Evolutionary conservation across 2,797 vertebrate genomes (phyloP).

Genomic region (Chrosomus eos): DNA sequence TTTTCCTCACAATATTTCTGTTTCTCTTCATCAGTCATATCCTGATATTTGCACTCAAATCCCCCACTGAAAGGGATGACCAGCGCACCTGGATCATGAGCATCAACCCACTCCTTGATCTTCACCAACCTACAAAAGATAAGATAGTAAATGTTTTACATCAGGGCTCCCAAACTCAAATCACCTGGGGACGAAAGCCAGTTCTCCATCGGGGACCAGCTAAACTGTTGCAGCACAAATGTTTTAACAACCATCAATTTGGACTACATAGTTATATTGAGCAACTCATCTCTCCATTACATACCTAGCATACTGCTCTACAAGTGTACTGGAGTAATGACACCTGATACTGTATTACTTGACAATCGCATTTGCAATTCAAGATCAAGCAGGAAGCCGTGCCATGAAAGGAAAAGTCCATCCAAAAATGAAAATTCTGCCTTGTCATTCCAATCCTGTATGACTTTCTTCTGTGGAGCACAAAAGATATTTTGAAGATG

Average conservation of each 20-base stretch:
- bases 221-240: neutral
- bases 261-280: neutral
- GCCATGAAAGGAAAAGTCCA: neutral
- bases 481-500: neutral
- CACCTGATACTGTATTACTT: neutral
- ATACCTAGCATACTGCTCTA: neutral
- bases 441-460: neutral
- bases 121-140: conserved; percentile 89
- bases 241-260: neutral
- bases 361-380: neutral
- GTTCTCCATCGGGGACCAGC: neutral
- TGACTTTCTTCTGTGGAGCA: neutral
- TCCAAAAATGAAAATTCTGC: too few species aligned
- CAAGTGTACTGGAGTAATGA: neutral
- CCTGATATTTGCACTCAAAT: conserved; percentile 92
- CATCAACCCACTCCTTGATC: conserved; percentile 99
- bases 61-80: conserved; percentile 97
- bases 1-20: conserved; percentile 94
- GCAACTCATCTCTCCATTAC: neutral
- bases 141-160: neutral
- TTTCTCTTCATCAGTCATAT: conserved; percentile 95
- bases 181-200: neutral
- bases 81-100: conserved; percentile 92
- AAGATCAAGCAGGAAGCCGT: neutral
- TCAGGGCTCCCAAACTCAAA: neutral